Evolutionary conservation across 2,888 invertebrate genomes (phyloP).

Genomic region (Rhamphomyia laevipes): DNA sequence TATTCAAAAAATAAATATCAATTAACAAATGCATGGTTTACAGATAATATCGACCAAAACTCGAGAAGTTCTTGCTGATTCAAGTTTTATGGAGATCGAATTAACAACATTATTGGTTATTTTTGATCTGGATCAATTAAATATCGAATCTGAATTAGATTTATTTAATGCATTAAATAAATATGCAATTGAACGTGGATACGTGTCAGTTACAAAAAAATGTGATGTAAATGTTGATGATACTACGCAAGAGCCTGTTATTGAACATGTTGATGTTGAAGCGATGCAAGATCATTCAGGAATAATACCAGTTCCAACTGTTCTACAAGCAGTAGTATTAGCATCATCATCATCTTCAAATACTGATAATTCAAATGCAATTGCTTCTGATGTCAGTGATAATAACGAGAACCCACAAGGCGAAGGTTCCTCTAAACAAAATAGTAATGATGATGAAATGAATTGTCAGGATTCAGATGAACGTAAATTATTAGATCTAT

Average conservation of each 20-base stretch:
- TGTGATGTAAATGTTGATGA: constrained; percentile 3
- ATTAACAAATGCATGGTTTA: constrained; percentile 15
- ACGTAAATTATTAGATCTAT: constrained; percentile 26
- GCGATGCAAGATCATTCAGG: constrained; percentile 14
- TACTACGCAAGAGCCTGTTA: constrained; percentile 5
- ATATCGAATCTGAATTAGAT: constrained; percentile 63
- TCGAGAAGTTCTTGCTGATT: constrained; percentile 59
- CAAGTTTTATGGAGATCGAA: constrained; percentile 68
- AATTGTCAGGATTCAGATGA: constrained; percentile 21
- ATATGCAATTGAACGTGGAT: constrained; percentile 48
- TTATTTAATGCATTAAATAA: constrained; percentile 62
- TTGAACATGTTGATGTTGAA: constrained; percentile 18
- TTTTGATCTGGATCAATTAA: constrained; percentile 60
- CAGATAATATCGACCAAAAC: constrained; percentile 69
- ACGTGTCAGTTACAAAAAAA: constrained; percentile 8
- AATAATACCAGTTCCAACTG: neutral
- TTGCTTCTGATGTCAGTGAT: constrained; percentile 20
- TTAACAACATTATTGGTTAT: constrained; percentile 61
- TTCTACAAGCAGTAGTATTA: neutral
- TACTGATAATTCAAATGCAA: constrained; percentile 2
- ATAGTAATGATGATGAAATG: constrained; percentile 3
- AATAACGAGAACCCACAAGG: constrained; percentile 13
- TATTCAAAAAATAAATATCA: neutral
- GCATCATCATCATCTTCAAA: neutral
- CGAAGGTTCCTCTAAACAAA: constrained; percentile 13